A percentile compares a stretch with the other conserved stretches of the same genome.
Conservation (phyloP, 2,797 vertebrate genomes). For the Fistularia commersonii region DNA sequence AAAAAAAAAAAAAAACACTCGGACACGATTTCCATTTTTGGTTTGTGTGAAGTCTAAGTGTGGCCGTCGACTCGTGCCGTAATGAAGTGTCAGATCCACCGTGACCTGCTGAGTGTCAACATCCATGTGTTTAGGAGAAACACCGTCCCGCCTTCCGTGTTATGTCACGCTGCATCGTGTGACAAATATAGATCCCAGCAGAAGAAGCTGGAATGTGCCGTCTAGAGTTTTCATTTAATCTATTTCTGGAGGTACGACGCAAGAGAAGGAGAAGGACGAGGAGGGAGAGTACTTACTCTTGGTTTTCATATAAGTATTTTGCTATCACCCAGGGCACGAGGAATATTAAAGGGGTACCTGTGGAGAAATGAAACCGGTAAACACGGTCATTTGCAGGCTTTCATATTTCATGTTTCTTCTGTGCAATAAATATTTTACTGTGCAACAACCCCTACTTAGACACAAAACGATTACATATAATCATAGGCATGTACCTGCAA, state of each 20-base stretch:
- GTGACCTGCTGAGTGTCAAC: slow-evolving; percentile 7
- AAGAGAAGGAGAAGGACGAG: neutral
- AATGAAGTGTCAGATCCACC: slow-evolving; percentile 14
- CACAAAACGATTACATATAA: no score
- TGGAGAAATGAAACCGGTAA: slow-evolving; percentile 1
- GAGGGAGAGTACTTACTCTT: slow-evolving; percentile 81
- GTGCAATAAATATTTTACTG: no score
- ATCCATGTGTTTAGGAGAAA: slow-evolving; percentile 6
- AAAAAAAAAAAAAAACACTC: slow-evolving; percentile 4
- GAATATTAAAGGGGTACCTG: slow-evolving; percentile 90
- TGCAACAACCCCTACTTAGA: no score
- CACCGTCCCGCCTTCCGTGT: slow-evolving; percentile 1
- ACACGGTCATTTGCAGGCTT: neutral
- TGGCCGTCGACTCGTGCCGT: neutral
- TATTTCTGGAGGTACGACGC: neutral
- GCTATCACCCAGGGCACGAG: slow-evolving; percentile 85
- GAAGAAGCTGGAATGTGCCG: no score
- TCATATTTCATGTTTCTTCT: no score
- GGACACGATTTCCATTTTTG: slow-evolving; percentile 10
- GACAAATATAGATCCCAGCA: neutral
- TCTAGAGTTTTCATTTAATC: neutral
- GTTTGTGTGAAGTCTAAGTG: neutral
- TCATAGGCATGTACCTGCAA: no score
- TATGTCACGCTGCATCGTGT: neutral
- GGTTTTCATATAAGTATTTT: slow-evolving; percentile 90